These are phyloP conservation scores for Thunnus albacares DNA, from an alignment of 2,797 vertebrate genomes.

Conservation along the genomic window DNA sequence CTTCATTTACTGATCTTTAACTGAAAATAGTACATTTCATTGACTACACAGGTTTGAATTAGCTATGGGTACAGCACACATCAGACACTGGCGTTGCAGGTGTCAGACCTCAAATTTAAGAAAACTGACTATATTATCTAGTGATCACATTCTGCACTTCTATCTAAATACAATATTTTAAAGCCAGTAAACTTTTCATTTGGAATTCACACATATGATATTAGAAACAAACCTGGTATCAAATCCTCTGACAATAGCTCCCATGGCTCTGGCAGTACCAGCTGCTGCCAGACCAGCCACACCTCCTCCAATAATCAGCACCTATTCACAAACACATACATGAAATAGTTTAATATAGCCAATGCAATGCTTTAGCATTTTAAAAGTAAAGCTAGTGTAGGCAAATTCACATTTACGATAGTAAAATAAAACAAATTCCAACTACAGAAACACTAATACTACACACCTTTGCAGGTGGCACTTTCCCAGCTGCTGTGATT, in stretches of 20 bases:
- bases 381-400: background rate
- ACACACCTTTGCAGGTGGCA: constrained; percentile 86
- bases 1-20: no score
- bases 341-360: background rate
- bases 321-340: constrained; percentile 67
- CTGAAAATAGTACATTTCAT: no score
- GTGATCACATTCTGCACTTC: background rate
- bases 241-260: constrained; percentile 89
- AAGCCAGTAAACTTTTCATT: background rate
- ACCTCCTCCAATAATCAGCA: constrained; percentile 90
- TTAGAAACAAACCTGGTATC: constrained; percentile 84
- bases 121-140: background rate
- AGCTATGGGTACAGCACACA: background rate
- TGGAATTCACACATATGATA: background rate
- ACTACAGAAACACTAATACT: background rate
- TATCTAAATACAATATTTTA: background rate
- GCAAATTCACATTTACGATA: background rate
- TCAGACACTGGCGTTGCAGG: background rate
- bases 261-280: constrained; percentile 89
- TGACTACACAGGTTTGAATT: background rate
- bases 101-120: background rate
- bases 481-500: constrained; percentile 86
- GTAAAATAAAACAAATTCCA: background rate
- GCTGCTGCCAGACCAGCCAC: constrained; percentile 89
- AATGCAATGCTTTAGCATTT: background rate